Percentiles rank a stretch among this genome's conserved stretches.
Conservation (phyloP, 2,113 vertebrate genomes). For the Nibea coibor region DNA sequence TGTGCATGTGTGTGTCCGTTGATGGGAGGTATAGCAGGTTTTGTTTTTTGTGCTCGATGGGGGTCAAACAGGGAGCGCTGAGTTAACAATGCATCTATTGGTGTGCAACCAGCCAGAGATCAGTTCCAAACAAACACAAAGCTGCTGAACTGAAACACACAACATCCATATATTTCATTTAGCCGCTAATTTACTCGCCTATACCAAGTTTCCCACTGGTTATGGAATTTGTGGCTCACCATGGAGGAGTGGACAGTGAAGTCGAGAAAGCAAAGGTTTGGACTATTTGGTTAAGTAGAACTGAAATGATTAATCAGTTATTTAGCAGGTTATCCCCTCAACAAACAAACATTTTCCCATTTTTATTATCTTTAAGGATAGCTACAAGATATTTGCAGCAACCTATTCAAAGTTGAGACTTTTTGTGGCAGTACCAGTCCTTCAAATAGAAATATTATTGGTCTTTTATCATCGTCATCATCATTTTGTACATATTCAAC, state of each 20-base stretch:
- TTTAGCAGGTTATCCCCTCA: too few relatives aligned
- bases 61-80: conserved; percentile 75
- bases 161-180: conserved; percentile 66
- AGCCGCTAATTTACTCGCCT: conserved; percentile 54
- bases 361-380: too few relatives aligned
- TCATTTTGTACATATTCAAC: neutral
- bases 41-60: conserved; percentile 71
- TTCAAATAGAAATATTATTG: too few relatives aligned
- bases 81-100: conserved; percentile 80
- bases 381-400: too few relatives aligned
- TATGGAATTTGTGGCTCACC: conserved; percentile 44
- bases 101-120: conserved; percentile 81
- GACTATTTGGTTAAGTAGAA: neutral
- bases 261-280: conserved; percentile 3
- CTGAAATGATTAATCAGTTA: neutral
- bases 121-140: conserved; percentile 78
- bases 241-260: conserved; percentile 9
- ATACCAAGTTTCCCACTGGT: conserved; percentile 49
- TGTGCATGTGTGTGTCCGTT: conserved; percentile 48
- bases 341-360: too few relatives aligned
- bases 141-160: conserved; percentile 77
- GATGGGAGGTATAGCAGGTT: conserved; percentile 70
- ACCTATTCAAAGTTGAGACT: neutral
- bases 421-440: too few relatives aligned
- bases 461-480: neutral